phyloP scores from a whole-genome alignment of 2,113 vertebrate genomes.

The Sigmodon hispidus region DNA sequence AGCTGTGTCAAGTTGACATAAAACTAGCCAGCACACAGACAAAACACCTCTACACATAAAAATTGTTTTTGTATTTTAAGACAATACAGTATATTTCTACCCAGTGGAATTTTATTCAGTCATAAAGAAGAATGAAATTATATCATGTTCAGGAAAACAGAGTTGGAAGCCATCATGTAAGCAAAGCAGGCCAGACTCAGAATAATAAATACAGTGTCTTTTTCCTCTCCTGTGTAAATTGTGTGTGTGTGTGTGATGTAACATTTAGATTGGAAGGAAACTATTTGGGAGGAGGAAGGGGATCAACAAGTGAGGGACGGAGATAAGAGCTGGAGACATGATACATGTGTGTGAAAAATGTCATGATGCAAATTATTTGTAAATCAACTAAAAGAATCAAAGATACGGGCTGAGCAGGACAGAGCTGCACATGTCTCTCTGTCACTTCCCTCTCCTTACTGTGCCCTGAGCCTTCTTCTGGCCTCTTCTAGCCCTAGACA shows the following conservation, averaged over 20 bases:
- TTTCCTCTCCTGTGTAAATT: background rate
- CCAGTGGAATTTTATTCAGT: background rate
- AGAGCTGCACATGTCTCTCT: no score
- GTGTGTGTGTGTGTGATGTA: background rate
- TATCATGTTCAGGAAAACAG: background rate
- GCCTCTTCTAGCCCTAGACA: background rate
- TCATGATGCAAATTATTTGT: background rate
- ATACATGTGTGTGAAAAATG: background rate
- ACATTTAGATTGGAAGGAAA: no score
- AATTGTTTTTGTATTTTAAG: background rate
- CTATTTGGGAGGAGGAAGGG: background rate
- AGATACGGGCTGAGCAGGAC: background rate
- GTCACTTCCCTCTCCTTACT: background rate
- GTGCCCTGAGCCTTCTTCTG: background rate
- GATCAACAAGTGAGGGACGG: background rate
- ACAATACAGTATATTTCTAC: background rate
- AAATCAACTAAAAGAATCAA: background rate
- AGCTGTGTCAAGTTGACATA: background rate
- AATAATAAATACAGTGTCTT: background rate
- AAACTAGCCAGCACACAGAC: background rate
- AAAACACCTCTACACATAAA: background rate
- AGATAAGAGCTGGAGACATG: background rate
- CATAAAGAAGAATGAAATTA: background rate
- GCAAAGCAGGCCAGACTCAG: background rate
- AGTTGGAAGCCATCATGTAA: background rate